phyloP scores from a whole-genome alignment of 2,797 vertebrate species.

The Gymnothorax reevesii region DNA sequence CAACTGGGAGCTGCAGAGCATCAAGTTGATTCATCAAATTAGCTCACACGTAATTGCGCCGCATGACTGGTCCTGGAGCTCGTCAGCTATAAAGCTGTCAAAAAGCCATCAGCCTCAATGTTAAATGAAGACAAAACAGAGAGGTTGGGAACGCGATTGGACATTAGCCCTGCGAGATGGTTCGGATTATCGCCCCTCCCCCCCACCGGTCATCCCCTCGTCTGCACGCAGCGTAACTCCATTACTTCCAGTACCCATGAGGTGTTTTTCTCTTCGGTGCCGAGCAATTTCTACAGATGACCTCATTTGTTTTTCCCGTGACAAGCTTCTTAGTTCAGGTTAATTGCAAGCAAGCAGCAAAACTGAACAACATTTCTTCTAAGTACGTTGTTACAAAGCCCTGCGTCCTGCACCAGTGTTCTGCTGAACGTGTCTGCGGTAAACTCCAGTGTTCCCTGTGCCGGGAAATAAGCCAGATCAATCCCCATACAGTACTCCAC shows the following conservation, averaged over 20 bases:
- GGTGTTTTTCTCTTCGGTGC: constrained; percentile 33
- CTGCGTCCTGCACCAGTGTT: background rate
- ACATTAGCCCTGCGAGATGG: constrained; percentile 73
- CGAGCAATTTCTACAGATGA: constrained; percentile 43
- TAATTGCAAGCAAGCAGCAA: constrained; percentile 10
- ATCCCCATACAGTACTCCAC: background rate
- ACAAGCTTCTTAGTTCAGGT: constrained; percentile 39
- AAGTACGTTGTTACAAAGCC: too few relatives aligned
- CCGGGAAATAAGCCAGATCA: background rate
- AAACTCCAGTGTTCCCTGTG: background rate
- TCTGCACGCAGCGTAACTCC: background rate
- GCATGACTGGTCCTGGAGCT: constrained; percentile 88
- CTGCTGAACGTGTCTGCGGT: background rate
- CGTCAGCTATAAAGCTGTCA: constrained; percentile 88
- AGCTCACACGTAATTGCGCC: constrained; percentile 86
- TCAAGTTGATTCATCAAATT: constrained; percentile 97
- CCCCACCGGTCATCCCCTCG: background rate
- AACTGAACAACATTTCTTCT: background rate
- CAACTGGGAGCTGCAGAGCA: constrained; percentile 79
- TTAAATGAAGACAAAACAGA: constrained; percentile 88
- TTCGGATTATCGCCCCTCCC: constrained; percentile 57
- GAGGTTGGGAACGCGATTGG: constrained; percentile 81
- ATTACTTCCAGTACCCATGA: background rate
- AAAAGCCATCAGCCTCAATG: constrained; percentile 82
- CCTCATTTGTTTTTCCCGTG: constrained; percentile 45